Evolutionary conservation across 1,140 invertebrate species (phyloP).

Genomic region (Trinorchestia longiramus): DNA sequence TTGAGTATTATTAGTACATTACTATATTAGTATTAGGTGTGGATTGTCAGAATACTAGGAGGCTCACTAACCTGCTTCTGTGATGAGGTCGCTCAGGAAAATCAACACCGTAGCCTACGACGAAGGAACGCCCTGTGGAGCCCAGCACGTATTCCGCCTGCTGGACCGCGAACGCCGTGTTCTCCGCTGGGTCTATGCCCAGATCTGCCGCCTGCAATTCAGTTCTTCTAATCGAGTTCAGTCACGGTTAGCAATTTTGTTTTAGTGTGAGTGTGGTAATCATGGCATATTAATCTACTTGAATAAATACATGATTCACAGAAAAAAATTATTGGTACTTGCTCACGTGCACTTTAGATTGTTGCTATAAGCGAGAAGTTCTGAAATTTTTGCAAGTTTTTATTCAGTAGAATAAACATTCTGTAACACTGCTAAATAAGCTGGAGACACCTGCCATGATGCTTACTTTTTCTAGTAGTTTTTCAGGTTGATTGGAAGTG

Average conservation of each 20-base stretch:
- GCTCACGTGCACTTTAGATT: too few species aligned
- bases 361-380: too few species aligned
- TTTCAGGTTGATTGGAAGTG: too few species aligned
- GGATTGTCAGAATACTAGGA: too few species aligned
- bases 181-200: neutral
- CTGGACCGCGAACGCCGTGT: neutral
- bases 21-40: too few species aligned
- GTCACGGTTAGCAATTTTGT: neutral
- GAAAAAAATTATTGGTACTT: neutral
- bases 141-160: conserved; percentile 19
- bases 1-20: too few species aligned
- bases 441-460: too few species aligned
- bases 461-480: too few species aligned
- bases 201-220: neutral
- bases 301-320: neutral
- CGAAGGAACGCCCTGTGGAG: conserved; percentile 20
- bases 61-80: conserved; percentile 5
- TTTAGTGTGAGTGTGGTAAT: neutral
- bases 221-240: neutral
- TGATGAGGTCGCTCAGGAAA: conserved; percentile 4
- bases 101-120: conserved; percentile 1
- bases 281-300: neutral
- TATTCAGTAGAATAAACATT: too few species aligned
- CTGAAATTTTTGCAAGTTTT: too few species aligned
- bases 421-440: too few species aligned